phyloP scores from a whole-genome alignment of 2,888 invertebrate genomes.

The Bedellia somnulentella region DNA sequence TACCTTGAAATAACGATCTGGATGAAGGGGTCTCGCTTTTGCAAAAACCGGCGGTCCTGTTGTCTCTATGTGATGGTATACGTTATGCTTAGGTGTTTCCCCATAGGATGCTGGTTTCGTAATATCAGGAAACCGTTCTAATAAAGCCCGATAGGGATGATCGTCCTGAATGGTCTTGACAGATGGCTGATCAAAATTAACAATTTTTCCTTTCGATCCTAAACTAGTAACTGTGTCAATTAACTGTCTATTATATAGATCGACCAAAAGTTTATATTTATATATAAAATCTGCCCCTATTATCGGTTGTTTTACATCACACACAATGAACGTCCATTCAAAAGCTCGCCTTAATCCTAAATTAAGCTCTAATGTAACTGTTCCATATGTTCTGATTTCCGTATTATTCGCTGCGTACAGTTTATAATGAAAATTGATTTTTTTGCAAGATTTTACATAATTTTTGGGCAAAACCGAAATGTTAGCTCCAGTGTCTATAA shows the following conservation, averaged over 20 bases:
- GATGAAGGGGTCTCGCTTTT: constrained; percentile 18
- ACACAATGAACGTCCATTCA: constrained; percentile 9
- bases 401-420: constrained; percentile 14
- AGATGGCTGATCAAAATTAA: neutral
- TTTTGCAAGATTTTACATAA: no score
- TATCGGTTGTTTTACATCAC: constrained; percentile 9
- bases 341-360: constrained; percentile 8
- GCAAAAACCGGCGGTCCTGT: constrained; percentile 19
- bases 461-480: constrained; percentile 5
- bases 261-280: constrained; percentile 4
- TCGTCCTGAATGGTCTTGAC: neutral
- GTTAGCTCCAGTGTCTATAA: constrained; percentile 8
- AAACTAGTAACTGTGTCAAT: no score
- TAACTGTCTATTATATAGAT: no score
- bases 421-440: constrained; percentile 6
- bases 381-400: constrained; percentile 9
- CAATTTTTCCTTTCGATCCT: constrained; percentile 1
- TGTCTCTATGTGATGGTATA: constrained; percentile 18
- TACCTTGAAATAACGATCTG: constrained; percentile 17
- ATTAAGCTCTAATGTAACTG: constrained; percentile 6
- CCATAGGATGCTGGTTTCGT: neutral
- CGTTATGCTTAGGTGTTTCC: constrained; percentile 1
- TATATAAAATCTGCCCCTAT: constrained; percentile 10
- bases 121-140: constrained; percentile 6
- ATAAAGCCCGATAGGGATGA: constrained; percentile 4